Evolutionary conservation across 2,113 vertebrate genomes (phyloP), one percentile per base, ranked within the genome.

Genomic region (Ptilonorhynchus violaceus): DNA sequence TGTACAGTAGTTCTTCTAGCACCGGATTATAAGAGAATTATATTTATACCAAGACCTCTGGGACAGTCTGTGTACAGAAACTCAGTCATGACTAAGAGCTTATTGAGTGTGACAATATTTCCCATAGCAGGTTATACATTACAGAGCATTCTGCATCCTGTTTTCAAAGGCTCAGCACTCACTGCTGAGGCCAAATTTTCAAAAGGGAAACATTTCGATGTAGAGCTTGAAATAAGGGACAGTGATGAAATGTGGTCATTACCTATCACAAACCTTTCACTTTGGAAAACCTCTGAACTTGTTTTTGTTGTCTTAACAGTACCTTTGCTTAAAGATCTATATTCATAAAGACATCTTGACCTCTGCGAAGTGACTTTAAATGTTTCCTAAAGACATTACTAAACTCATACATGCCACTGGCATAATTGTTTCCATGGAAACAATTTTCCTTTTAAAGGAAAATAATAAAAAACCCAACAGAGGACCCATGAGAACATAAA

Each of bases 381-480:
- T 49, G 42, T 86, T 95, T 94, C 75, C 79, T 92, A 35, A 94
- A 85, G 93, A 83, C 50, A 41, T 28, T 62, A 33, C 55, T 85
- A 80, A 96, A 86, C 41, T 58, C 46, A 41, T 75, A 81, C 44
- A 41, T 88, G 41, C 60, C 41, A 35, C 56, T 78, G 83, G 49
- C 68, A 92, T 91, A 92, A 93, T 72, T 93, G 69, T 96, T 96
- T 94, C 95, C 46, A 90, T 91, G 88, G 92, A 86, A 96, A 93
- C 85, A 28, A 75, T 87, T 68, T 72, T 88, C 33, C 50, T 84
- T 95, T 89, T 84, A 52, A 92, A 86, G 31, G 56, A 91, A 93
- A 96, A 81, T 53, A 92, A 84, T 70, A 86, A 96, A 85, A 92
- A 88, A 47, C 7, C n/a, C 42, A 62, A 35, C n/a, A 31, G 83